Evolutionary conservation across 2,888 invertebrate species (phyloP).

Genomic region (Alloscopus bannaensis): DNA sequence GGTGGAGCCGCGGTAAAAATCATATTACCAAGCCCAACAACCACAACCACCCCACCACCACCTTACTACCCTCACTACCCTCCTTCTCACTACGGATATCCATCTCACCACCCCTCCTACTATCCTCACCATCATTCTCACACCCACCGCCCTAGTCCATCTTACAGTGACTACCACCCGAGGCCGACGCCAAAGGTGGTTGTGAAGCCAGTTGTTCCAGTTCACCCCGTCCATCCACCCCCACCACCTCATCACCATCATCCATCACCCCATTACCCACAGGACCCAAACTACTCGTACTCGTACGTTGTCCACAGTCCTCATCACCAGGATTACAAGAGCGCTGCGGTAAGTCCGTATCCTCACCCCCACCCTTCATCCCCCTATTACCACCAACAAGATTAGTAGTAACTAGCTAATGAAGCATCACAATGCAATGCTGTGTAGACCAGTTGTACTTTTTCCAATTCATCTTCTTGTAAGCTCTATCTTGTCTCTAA

Average conservation of each 20-base stretch:
- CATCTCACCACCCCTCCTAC: constrained; percentile 1
- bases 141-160: constrained; percentile 24
- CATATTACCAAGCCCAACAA: constrained; percentile 51
- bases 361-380: constrained; percentile 25
- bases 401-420: no score
- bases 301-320: constrained; percentile 57
- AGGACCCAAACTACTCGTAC: constrained; percentile 44
- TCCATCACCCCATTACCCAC: constrained; percentile 18
- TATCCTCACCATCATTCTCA: constrained; percentile 20
- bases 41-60: constrained; percentile 50
- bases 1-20: constrained; percentile 49
- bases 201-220: constrained; percentile 22
- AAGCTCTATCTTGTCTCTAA: no score
- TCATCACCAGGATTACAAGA: constrained; percentile 50
- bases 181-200: constrained; percentile 17
- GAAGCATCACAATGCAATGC: no score
- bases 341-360: constrained; percentile 56
- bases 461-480: constrained; percentile 26
- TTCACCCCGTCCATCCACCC: constrained; percentile 16
- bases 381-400: constrained; percentile 2
- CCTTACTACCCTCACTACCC: constrained; percentile 33
- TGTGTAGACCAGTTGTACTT: constrained; percentile 26
- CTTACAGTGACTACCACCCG: constrained; percentile 30
- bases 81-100: constrained; percentile 29
- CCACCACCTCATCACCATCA: constrained; percentile 21